Conservation (phyloP, 2,888 invertebrate genomes). For the Philereme vetulata region DNA sequence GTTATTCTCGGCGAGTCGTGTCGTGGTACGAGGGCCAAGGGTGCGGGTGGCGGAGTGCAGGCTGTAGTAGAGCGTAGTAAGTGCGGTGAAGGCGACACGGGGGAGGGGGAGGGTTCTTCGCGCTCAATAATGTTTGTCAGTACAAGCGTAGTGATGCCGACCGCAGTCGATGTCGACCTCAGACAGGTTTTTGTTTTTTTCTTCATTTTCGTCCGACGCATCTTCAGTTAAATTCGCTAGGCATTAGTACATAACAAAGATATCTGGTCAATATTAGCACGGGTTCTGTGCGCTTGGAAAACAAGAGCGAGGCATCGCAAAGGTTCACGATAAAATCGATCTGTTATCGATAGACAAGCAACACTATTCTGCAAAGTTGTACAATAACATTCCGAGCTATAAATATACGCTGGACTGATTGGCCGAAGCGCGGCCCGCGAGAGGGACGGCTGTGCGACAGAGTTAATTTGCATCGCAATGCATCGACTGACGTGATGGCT, state of each 20-base stretch:
- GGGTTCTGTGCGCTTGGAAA: conserved; percentile 7
- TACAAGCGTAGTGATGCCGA: conserved; percentile 44
- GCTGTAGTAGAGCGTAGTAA: conserved; percentile 75
- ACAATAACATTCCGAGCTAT: conserved; percentile 76
- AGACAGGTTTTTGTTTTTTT: conserved; percentile 17
- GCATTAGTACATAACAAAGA: too few species aligned
- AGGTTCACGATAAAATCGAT: conserved; percentile 21
- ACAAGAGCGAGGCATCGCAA: conserved; percentile 17
- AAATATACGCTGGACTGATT: conserved; percentile 65
- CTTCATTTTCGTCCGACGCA: background rate
- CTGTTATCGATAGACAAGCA: conserved; percentile 40
- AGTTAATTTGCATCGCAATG: conserved; percentile 74
- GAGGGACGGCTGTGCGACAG: conserved; percentile 45
- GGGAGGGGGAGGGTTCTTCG: conserved; percentile 44
- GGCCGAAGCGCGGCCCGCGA: conserved; percentile 49
- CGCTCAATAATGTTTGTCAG: conserved; percentile 64
- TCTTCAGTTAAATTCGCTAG: too few species aligned
- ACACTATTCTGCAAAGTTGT: conserved; percentile 55
- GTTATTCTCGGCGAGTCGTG: conserved; percentile 23
- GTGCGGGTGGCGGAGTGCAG: conserved; percentile 54
- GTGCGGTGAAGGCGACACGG: conserved; percentile 42
- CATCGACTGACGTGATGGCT: conserved; percentile 46
- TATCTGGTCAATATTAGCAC: too few species aligned
- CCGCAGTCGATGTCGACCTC: conserved; percentile 30
- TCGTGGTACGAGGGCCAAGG: conserved; percentile 52